Conservation (phyloP, 2,113 vertebrate species). For the Pteronura brasiliensis region DNA sequence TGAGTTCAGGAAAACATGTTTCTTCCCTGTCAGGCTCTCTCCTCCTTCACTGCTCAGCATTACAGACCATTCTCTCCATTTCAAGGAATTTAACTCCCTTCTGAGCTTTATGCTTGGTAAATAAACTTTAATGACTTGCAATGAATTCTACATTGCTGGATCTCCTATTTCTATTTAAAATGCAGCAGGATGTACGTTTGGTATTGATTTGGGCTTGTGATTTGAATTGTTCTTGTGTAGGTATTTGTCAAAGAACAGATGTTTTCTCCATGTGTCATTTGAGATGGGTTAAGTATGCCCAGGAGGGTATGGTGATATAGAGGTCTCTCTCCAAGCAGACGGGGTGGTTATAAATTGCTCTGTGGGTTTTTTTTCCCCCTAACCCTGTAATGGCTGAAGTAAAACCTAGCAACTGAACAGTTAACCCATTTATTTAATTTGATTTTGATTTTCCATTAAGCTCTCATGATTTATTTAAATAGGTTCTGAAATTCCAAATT, state of each 20-base stretch:
- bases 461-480: constrained; percentile 68
- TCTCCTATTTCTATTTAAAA: constrained; percentile 61
- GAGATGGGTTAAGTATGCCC: constrained; percentile 59
- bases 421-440: constrained; percentile 67
- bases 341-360: constrained; percentile 33
- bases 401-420: constrained; percentile 56
- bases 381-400: constrained; percentile 36
- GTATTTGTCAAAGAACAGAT: constrained; percentile 73
- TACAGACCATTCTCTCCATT: not conserved
- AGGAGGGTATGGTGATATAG: constrained; percentile 34
- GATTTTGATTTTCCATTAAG: constrained; percentile 64
- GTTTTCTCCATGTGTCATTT: constrained; percentile 63
- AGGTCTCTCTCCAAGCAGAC: constrained; percentile 51
- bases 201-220: constrained; percentile 56
- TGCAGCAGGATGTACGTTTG: constrained; percentile 27
- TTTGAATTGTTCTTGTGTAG: constrained; percentile 44
- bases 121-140: constrained; percentile 52
- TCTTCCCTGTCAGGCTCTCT: not conserved
- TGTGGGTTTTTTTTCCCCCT: not conserved
- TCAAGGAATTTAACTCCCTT: constrained; percentile 19
- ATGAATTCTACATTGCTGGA: constrained; percentile 2
- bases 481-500: constrained; percentile 46
- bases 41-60: not conserved
- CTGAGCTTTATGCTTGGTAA: constrained; percentile 41
- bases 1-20: not conserved